Evolutionary conservation across 2,888 invertebrate species (phyloP), one percentile per base, ranked within the genome.

Genomic region (Dascillus cervinus): DNA sequence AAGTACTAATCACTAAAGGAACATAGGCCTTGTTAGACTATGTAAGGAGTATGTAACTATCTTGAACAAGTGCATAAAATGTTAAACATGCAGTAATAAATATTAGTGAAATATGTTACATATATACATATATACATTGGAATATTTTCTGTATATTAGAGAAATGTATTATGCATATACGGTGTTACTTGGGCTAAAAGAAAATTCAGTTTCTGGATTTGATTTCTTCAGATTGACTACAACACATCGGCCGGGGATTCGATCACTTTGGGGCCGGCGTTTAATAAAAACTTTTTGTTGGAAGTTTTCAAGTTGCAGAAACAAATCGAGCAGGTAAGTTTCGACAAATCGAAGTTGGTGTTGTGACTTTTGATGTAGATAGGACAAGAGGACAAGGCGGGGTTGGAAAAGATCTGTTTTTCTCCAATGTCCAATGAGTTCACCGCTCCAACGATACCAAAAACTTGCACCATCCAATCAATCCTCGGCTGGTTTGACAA

Each of bases 381-480:
- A 11, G 33, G 37, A 2, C 26, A 29, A 33, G 11, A 9, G 3
- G 70, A 71, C 1, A 69, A 64, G 19, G 69, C 71, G 10, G 77
- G 72, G 2, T 50, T 79, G 15, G 67, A 73, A 29, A 77, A 79
- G 44, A 80, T 95, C 20, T 97, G 96, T 58, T 89, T 80, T 59
- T 79, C 88, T 3, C 96, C 96, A 0, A 67, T 91, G 42, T 69
- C 73, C 8, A 74, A 75, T 0, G 71, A 74, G 32, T 79, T 81
- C 28, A 76, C 76, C 0, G 68, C 66, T 0, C 70, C 68, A 2
- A 59, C 66, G 20, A 66, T 63, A 0, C 42, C 77, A 1, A 62
- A 72, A 0, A 69, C 81, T 22, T 97, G 97, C 57, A 75, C 86
- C 0, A 72, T 86, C 2, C 84, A 90, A 70, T 89, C 88, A 26